A percentile compares a stretch with the other conserved stretches of the same genome.
Evolutionary conservation across 2,113 vertebrate species (phyloP).

Genomic region (Anguilla rostrata): DNA sequence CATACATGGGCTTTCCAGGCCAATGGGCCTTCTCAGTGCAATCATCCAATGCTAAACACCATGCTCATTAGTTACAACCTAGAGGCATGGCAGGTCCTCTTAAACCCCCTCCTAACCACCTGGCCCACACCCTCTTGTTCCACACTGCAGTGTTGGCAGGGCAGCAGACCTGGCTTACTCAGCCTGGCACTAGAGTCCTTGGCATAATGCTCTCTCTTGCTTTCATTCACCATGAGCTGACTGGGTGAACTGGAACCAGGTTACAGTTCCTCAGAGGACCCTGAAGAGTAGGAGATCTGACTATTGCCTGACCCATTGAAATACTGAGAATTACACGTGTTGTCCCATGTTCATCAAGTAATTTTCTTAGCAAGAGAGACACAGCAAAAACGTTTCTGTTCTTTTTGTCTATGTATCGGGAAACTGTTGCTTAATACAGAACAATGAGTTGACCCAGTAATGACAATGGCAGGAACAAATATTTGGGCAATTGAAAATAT

Average conservation of each 20-base stretch:
- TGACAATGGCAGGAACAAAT: not conserved
- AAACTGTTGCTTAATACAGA: not conserved
- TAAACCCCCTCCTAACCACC: not conserved
- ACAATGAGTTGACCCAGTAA: not conserved
- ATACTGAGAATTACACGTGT: not conserved
- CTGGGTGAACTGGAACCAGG: not conserved
- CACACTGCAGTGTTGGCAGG: not conserved
- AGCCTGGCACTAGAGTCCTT: not conserved
- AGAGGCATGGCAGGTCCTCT: not conserved
- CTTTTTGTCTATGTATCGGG: not conserved
- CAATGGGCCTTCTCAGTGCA: not conserved
- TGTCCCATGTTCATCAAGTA: not conserved
- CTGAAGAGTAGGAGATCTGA: not conserved
- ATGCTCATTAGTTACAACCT: not conserved
- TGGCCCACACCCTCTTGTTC: not conserved
- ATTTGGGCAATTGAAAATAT: not conserved
- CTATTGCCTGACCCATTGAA: not conserved
- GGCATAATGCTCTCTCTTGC: not conserved
- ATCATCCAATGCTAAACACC: not conserved
- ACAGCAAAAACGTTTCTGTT: not conserved
- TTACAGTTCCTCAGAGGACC: not conserved
- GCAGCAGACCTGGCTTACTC: not conserved
- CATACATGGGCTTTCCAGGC: slow-evolving; percentile 8
- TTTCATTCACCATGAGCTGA: not conserved
- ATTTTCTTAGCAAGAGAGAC: not conserved